These are phyloP conservation scores for Halcyon malimbica DNA, from an alignment of 2,113 vertebrate genomes.

Conservation along the genomic window DNA sequence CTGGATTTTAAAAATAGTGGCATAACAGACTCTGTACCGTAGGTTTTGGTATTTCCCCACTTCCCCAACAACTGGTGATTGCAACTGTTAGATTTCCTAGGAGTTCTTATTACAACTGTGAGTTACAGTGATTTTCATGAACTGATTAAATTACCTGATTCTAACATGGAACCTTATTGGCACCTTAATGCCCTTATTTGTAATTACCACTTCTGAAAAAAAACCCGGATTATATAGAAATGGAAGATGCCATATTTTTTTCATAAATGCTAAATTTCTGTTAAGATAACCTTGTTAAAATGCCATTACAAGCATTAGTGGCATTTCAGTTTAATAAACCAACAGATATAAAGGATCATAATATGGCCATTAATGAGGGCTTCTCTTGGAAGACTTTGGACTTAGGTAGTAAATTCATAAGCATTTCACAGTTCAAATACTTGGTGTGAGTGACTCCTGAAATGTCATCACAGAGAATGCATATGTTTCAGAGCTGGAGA, in stretches of 20 bases:
- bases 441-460: neutral
- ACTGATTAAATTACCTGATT: neutral
- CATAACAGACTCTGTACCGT: neutral
- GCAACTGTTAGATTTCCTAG: neutral
- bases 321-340: neutral
- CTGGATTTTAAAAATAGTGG: neutral
- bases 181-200: neutral
- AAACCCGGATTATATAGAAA: neutral
- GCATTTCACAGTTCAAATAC: neutral
- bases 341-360: neutral
- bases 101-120: neutral
- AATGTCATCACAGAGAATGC: neutral
- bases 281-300: neutral
- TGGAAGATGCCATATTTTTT: neutral
- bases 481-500: neutral
- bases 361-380: neutral
- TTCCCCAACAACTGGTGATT: accelerated
- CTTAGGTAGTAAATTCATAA: neutral
- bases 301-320: neutral
- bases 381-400: neutral
- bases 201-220: neutral
- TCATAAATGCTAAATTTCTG: neutral
- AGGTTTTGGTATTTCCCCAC: neutral
- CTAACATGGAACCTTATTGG: neutral
- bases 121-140: neutral